Percentiles rank a stretch among this genome's conserved stretches.
Conservation (phyloP, 2,888 invertebrate genomes). For the Gerris lacustris region DNA sequence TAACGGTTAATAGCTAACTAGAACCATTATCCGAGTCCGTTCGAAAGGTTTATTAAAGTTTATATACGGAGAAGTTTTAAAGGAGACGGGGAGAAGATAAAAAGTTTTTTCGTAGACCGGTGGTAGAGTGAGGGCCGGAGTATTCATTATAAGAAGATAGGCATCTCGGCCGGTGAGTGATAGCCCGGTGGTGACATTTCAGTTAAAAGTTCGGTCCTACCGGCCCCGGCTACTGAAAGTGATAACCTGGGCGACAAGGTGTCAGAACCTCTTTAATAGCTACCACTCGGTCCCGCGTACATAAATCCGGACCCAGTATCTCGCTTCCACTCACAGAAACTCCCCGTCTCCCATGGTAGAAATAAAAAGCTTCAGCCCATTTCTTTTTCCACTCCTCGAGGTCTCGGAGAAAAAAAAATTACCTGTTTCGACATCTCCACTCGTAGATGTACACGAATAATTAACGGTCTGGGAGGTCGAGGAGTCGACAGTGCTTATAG, state of each 20-base stretch:
- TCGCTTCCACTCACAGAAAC: too few species aligned
- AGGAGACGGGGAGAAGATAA: too few species aligned
- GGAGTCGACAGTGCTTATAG: background rate
- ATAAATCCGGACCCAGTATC: background rate
- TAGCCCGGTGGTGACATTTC: background rate
- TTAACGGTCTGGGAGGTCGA: background rate
- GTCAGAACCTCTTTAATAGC: slow-evolving; percentile 1
- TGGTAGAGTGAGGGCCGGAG: too few species aligned
- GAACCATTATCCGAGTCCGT: too few species aligned
- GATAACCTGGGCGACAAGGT: slow-evolving; percentile 4
- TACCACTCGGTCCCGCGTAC: background rate
- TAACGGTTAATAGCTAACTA: too few species aligned
- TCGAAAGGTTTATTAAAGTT: too few species aligned
- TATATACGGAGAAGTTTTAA: too few species aligned
- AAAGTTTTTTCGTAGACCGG: too few species aligned
- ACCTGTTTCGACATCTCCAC: background rate
- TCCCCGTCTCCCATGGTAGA: too few species aligned
- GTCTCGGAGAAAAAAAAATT: too few species aligned
- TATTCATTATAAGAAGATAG: background rate
- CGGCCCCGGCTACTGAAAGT: background rate
- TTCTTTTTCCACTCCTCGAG: too few species aligned
- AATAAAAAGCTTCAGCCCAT: too few species aligned
- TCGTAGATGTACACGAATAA: background rate
- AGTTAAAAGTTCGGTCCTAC: background rate
- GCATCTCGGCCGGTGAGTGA: background rate